Evolutionary conservation across 2,113 vertebrate species (phyloP).

Genomic region (Ursus arctos): DNA sequence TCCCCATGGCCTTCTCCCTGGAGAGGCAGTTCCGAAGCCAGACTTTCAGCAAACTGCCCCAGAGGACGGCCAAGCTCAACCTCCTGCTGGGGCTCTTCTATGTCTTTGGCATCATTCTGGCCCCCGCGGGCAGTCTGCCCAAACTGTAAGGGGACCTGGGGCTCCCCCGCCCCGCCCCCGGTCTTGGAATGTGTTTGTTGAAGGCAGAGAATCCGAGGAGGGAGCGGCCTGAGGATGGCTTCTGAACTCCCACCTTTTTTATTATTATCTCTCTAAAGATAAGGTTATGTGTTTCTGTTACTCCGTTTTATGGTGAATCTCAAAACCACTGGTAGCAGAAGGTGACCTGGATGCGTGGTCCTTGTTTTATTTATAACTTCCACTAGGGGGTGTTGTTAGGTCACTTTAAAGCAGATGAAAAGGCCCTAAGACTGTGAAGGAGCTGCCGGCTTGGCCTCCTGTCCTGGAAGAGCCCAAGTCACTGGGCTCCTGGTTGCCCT

Average conservation of each 20-base stretch:
- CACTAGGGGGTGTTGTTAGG: slow-evolving; percentile 77
- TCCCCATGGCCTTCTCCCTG: slow-evolving; percentile 97
- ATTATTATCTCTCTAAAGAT: background rate
- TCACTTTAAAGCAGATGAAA: background rate
- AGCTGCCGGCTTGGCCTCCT: background rate
- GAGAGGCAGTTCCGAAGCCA: slow-evolving; percentile 96
- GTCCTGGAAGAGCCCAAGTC: background rate
- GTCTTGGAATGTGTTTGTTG: background rate
- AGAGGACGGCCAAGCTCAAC: slow-evolving; percentile 98
- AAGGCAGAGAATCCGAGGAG: background rate
- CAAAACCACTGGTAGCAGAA: background rate
- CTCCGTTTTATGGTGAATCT: background rate
- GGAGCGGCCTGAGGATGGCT: background rate
- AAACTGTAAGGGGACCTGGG: slow-evolving; percentile 85
- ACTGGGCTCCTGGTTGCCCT: background rate
- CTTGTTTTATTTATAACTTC: slow-evolving; percentile 62
- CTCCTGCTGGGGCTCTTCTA: slow-evolving; percentile 98
- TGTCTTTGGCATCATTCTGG: slow-evolving; percentile 95
- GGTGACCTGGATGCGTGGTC: background rate
- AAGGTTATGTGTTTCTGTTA: background rate
- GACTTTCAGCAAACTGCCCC: slow-evolving; percentile 95
- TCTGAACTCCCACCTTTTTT: background rate
- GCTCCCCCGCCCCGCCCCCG: background rate
- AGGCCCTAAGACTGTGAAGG: background rate
- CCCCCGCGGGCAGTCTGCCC: slow-evolving; percentile 93